Conservation (phyloP, 2,113 vertebrate species). For the Hypanus sabinus region DNA sequence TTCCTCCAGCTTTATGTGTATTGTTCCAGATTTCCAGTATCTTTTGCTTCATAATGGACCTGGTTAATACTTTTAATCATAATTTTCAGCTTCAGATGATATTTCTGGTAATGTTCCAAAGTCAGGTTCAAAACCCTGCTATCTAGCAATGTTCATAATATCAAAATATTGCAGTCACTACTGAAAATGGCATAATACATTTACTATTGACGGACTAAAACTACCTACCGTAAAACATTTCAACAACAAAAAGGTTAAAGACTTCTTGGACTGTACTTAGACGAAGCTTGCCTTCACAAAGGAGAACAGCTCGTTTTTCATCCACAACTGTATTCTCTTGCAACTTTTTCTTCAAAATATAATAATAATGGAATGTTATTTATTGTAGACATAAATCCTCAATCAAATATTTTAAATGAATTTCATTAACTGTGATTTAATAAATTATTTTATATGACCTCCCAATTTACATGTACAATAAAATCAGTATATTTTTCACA, state of each 20-base stretch:
- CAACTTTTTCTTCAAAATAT: conserved; percentile 62
- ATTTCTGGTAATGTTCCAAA: not conserved
- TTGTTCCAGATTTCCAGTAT: no score
- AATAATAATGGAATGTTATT: not conserved
- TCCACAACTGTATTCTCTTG: conserved; percentile 65
- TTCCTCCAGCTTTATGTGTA: no score
- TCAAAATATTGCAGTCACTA: not conserved
- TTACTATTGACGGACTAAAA: not conserved
- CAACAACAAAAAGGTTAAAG: conserved; percentile 71
- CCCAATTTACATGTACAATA: not conserved
- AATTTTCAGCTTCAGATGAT: not conserved
- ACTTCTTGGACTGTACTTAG: conserved; percentile 69
- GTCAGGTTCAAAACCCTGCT: not conserved
- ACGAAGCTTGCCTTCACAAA: conserved; percentile 77
- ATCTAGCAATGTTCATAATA: not conserved
- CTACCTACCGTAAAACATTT: conserved; percentile 83
- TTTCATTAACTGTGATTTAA: not conserved
- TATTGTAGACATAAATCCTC: conserved; percentile 1
- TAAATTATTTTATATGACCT: not conserved
- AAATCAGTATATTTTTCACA: not conserved
- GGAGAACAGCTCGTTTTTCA: conserved; percentile 69
- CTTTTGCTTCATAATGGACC: not conserved
- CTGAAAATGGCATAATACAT: not conserved
- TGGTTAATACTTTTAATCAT: not conserved
- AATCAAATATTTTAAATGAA: conserved; percentile 1